A percentile compares a stretch with the other conserved stretches of the same genome.
Evolutionary conservation across 2,797 vertebrate genomes (phyloP).

Genomic region (Periophthalmus magnuspinnatus): DNA sequence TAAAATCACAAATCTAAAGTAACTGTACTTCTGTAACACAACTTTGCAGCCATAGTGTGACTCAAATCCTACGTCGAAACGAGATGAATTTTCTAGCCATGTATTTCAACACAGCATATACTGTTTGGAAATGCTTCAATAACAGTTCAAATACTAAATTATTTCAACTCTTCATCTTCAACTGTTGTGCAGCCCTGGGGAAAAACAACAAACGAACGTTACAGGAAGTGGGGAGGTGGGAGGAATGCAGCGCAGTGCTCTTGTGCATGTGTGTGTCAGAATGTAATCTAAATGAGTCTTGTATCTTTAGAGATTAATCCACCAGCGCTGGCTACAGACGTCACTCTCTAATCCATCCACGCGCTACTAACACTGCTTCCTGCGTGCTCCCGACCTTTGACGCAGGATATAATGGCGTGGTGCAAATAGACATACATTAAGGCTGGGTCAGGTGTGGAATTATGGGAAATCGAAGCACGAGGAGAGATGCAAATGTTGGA

Average conservation of each 20-base stretch:
- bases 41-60: neutral
- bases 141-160: neutral
- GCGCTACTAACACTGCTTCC: slow-evolving; percentile 39
- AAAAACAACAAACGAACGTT: slow-evolving; percentile 1
- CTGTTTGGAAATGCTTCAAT: no score
- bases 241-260: slow-evolving; percentile 19
- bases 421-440: neutral
- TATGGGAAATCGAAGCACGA: neutral
- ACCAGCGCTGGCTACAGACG: slow-evolving; percentile 54
- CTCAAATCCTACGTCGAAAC: no score
- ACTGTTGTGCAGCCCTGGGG: neutral
- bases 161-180: neutral
- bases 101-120: no score
- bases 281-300: slow-evolving; percentile 58
- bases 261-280: slow-evolving; percentile 22
- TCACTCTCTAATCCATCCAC: slow-evolving; percentile 65
- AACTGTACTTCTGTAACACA: neutral
- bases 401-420: slow-evolving; percentile 18
- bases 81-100: no score
- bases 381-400: slow-evolving; percentile 15
- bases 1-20: no score
- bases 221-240: slow-evolving; percentile 11
- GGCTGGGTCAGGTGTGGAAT: slow-evolving; percentile 7
- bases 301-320: slow-evolving; percentile 68
- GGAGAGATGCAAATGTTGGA: neutral